A percentile compares a stretch with the other conserved stretches of the same genome.
Evolutionary conservation across 1,140 invertebrate genomes (phyloP).

Genomic region (Harpegnathos saltator): DNA sequence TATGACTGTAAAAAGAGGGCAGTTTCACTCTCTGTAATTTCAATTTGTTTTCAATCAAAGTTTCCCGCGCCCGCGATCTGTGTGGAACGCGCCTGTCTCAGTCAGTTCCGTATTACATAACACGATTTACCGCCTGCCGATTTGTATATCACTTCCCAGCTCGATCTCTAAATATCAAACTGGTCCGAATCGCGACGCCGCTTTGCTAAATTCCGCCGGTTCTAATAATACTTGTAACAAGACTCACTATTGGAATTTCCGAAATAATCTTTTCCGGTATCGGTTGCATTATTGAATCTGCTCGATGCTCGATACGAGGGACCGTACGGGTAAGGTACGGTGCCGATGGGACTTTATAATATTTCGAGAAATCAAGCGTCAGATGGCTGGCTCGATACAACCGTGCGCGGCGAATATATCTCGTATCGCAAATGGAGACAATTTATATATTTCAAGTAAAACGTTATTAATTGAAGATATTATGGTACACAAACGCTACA

Average conservation of each 20-base stretch:
- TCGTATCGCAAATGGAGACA: constrained; percentile 42
- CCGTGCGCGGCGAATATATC: constrained; percentile 25
- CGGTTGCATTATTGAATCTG: constrained; percentile 35
- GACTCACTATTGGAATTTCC: constrained; percentile 29
- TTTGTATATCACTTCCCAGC: background rate
- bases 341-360: constrained; percentile 28
- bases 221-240: constrained; percentile 44
- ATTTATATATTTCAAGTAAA: constrained; percentile 42
- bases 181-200: background rate
- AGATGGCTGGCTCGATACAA: constrained; percentile 54
- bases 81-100: background rate
- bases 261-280: background rate
- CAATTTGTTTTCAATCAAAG: background rate
- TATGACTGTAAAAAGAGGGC: too few relatives aligned
- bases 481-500: background rate
- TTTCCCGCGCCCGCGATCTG: background rate
- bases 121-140: too few relatives aligned
- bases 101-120: background rate
- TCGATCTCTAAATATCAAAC: constrained; percentile 27
- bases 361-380: constrained; percentile 50
- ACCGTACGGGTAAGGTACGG: too few relatives aligned
- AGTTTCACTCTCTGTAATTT: background rate
- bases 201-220: constrained; percentile 34
- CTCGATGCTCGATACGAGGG: background rate
- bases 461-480: constrained; percentile 10